Evolutionary conservation across 2,888 invertebrate species (phyloP), one percentile per base, ranked within the genome.

Genomic region (Clivina fossor): DNA sequence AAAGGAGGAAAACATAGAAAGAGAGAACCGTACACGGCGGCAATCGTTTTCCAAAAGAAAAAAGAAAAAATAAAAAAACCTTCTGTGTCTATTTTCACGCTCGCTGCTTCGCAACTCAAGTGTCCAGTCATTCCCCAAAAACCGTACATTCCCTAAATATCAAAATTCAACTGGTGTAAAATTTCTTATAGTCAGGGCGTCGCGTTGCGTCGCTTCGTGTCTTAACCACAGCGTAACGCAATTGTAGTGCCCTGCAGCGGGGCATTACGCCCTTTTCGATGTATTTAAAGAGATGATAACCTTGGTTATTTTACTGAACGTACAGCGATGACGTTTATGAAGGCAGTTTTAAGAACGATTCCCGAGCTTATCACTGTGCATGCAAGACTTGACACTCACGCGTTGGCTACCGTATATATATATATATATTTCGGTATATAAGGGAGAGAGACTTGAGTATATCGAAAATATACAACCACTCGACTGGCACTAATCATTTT

Each of bases 81-180:
- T 38, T 53, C 35, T 53, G 53, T 44, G 53, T 43, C 69, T 68
- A 70, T 69, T 71, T 71, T 71, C 66, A 68, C 69, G 69, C 63
- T 65, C 60, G 58, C 62, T 64, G 66, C 58, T 38, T 22, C 59
- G 60, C 60, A 58, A 60, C 58, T 64, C 63, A 65, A 68, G 66
- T 68, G 66, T 65, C 66, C 68, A 66, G 65, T 67, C 69, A 68
- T 69, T n/a, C n/a, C n/a, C n/a, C n/a, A n/a, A n/a, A n/a, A n/a
- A n/a, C n/a, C n/a, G n/a, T n/a, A n/a, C n/a, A n/a, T n/a, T n/a
- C 71, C 70, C 70, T 70, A 71, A 71, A 71, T 72, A 70, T 71
- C 67, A 71, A 71, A 71, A 71, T 69, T 68, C 73, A 73, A 64
- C 66, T 64, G 69, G 72, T 72, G 74, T 73, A 71, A 74, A 66